Conservation (phyloP, 1,140 invertebrate species). For the Aphelenchoides besseyi region DNA sequence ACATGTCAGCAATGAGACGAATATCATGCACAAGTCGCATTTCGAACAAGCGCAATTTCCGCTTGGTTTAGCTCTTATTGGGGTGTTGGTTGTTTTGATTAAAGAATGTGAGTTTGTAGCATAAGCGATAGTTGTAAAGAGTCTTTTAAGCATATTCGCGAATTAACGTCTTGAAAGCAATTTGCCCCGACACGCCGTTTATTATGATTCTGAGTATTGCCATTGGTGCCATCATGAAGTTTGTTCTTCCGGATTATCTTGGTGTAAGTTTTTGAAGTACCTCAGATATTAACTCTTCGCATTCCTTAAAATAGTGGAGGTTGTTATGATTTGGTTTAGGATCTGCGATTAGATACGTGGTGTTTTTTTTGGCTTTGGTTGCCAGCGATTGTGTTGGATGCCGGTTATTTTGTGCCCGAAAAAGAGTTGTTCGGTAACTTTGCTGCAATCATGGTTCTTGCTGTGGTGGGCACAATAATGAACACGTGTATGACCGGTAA, state of each 20-base stretch:
- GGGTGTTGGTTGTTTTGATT: not conserved
- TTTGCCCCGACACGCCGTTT: not conserved
- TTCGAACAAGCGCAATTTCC: not conserved
- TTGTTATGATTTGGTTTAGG: not conserved
- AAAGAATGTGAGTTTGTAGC: not conserved
- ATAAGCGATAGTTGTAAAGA: not conserved
- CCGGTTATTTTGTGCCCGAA: conserved; percentile 95
- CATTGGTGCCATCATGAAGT: not conserved
- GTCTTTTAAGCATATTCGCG: not conserved
- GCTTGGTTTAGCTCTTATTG: not conserved
- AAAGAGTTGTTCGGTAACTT: conserved; percentile 89
- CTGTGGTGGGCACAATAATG: conserved; percentile 73
- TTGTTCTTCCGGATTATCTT: not conserved
- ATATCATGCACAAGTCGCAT: not conserved
- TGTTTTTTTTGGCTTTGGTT: conserved; percentile 58
- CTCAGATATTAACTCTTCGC: too few species aligned
- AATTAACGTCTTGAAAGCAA: not conserved
- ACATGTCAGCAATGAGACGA: not conserved
- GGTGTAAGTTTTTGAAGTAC: not conserved
- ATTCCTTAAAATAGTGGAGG: not conserved
- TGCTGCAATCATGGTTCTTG: conserved; percentile 88
- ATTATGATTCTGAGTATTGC: not conserved
- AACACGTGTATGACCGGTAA: conserved; percentile 55
- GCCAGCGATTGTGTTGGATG: conserved; percentile 65
- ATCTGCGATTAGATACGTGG: conserved; percentile 39